A percentile compares a stretch with the other conserved stretches of the same genome.
phyloP scores from a whole-genome alignment of 2,113 vertebrate species.

The Anhinga rufa region DNA sequence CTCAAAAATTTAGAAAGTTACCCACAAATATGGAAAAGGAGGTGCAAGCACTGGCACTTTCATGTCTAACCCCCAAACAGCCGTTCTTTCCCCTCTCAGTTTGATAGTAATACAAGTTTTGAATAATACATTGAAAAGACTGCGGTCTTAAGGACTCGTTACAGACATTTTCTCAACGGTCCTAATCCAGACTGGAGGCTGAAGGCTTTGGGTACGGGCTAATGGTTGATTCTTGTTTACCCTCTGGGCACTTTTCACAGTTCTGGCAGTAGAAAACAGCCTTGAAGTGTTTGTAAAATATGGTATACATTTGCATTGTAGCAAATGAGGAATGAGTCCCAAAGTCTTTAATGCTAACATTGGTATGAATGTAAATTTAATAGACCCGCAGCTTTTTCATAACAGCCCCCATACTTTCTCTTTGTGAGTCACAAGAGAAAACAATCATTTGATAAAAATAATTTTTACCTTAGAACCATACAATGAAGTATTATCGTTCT shows the following conservation, averaged over 20 bases:
- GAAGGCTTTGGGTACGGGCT: not conserved
- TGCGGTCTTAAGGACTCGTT: not conserved
- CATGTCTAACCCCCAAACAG: not conserved
- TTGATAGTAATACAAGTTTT: not conserved
- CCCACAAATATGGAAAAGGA: not conserved
- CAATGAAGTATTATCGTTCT: not conserved
- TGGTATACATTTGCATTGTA: not conserved
- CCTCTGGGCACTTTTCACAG: slow-evolving; percentile 3
- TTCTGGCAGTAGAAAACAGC: not conserved
- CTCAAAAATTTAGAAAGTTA: not conserved
- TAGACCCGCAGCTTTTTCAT: not conserved
- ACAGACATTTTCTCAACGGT: not conserved
- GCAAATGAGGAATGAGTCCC: not conserved
- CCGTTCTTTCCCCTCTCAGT: not conserved
- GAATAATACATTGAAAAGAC: not conserved
- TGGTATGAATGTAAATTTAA: slow-evolving; percentile 23
- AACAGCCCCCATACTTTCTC: not conserved
- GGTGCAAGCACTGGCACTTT: not conserved
- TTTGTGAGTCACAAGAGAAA: slow-evolving; percentile 28
- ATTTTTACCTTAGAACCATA: not conserved
- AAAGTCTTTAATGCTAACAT: not conserved
- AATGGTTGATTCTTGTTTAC: not conserved
- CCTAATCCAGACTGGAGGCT: not conserved
- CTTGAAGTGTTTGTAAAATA: not conserved
- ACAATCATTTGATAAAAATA: not conserved